Base-by-base conservation (phyloP, 2,888 invertebrate species). In the Hypomecis atomaria region DNA sequence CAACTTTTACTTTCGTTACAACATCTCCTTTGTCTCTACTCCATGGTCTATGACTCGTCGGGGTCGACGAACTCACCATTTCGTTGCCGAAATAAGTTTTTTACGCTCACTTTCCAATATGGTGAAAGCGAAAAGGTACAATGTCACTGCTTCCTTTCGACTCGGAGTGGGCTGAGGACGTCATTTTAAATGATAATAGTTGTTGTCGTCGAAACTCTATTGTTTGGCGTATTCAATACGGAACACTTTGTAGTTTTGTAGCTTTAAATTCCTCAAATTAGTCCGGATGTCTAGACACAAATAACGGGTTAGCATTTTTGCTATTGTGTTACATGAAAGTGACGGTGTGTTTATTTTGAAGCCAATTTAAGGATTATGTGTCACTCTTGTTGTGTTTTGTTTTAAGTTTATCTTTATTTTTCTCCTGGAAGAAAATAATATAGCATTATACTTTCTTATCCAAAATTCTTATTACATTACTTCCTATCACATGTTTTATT, bases 61-160 rank as follows among this genome's bases (percentile, higher is more conserved):
- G 83, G 90, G 90, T 90, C 89, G 81, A 82, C 83, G 90, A 85
- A 84, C 91, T 83, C 85, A 85, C 84, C 88, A 86, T 88, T 87
- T 85, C 76, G 88, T 87, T 91, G 90, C 90, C 92, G 90, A 92
- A 92, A 90, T 91, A 84, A 84, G 84, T 89, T 91, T 92, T 92
- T 92, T 91, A 91, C 92, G 88, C 88, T 91, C 88, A 92, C 92
- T 92, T 92, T 92, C 92, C 91, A 92, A 92, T 90, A 88, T 76
- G 86, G 92, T 92, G 92, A 92, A 92, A 92, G 92, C 89, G 91
- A 90, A 58, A 63, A 90, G 89, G 77, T 65, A 65, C 85, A 91
- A 90, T 90, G 90, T 90, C 90, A 90, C 83, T 89, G 89, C 82
- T 88, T 92, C 92, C 90, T 90, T 91, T 91, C 88, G 86, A 87